Evolutionary conservation across 2,888 invertebrate genomes (phyloP).

Genomic region (Pelosia muscerda): DNA sequence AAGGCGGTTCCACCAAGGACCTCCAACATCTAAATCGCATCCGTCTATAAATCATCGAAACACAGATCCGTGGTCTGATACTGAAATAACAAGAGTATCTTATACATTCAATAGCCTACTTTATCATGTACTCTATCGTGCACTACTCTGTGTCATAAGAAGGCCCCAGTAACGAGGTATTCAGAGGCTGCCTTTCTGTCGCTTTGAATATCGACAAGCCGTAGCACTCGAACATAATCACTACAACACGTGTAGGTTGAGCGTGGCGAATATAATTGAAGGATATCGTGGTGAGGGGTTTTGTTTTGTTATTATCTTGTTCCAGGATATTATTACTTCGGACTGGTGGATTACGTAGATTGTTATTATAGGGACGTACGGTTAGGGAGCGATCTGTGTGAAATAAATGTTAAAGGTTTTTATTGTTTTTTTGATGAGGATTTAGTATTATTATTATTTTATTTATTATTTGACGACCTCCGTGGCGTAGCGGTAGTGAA

Average conservation of each 20-base stretch:
- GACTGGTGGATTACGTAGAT: neutral
- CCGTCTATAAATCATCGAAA: neutral
- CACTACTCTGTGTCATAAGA: constrained; percentile 42
- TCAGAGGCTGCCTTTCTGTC: constrained; percentile 53
- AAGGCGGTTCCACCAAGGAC: too few species aligned
- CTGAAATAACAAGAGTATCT: neutral
- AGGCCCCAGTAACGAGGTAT: constrained; percentile 57
- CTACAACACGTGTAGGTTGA: constrained; percentile 35
- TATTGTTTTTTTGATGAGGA: neutral
- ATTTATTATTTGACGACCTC: too few species aligned
- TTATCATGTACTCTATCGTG: neutral
- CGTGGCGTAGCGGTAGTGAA: too few species aligned
- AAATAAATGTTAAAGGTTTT: neutral
- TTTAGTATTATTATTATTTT: neutral
- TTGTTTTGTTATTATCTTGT: neutral
- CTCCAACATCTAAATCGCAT: too few species aligned
- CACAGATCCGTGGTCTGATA: neutral
- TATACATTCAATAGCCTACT: neutral
- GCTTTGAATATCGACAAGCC: constrained; percentile 57
- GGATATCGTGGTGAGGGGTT: neutral
- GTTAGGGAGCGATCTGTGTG: neutral
- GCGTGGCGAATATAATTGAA: constrained; percentile 17
- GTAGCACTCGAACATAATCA: constrained; percentile 42
- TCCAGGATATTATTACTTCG: neutral
- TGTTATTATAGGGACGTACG: neutral